Evolutionary conservation across 2,797 vertebrate species (phyloP).

Genomic region (Crenichthys baileyi): DNA sequence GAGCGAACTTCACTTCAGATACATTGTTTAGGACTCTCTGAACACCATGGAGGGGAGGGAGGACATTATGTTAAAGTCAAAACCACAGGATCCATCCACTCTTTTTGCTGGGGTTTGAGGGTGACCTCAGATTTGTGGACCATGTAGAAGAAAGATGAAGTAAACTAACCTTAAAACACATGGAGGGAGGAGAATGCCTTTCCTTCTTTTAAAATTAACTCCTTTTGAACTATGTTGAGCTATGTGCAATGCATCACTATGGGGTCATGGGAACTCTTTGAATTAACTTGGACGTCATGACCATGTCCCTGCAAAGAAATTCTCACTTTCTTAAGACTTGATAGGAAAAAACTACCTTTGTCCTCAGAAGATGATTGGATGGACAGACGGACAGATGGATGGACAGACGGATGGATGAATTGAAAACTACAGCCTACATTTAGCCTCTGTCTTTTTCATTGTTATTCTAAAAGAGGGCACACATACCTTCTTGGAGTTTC

Average conservation of each 20-base stretch:
- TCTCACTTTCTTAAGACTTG: not conserved
- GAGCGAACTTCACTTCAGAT: constrained; percentile 91
- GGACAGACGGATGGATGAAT: not conserved
- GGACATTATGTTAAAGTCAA: constrained; percentile 85
- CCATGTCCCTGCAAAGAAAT: not conserved
- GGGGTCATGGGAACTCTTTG: not conserved
- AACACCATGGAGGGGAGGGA: constrained; percentile 76
- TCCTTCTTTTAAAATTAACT: constrained; percentile 16
- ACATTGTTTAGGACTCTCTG: constrained; percentile 86
- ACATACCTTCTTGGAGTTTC: no score
- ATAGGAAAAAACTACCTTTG: not conserved
- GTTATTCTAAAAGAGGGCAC: not conserved
- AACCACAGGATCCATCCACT: constrained; percentile 71
- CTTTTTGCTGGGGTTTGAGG: constrained; percentile 77
- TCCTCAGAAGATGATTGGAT: not conserved
- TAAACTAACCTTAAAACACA: constrained; percentile 46
- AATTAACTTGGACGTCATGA: not conserved
- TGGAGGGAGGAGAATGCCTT: constrained; percentile 30
- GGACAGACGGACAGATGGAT: not conserved
- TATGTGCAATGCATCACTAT: not conserved
- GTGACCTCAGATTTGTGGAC: constrained; percentile 71
- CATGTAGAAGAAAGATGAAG: constrained; percentile 63
- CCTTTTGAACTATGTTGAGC: not conserved
- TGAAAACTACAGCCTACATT: not conserved
- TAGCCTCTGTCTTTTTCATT: not conserved